Percentiles rank a stretch among this genome's conserved stretches.
phyloP scores from a whole-genome alignment of 2,113 vertebrate species.

The Catharus bicknelli region DNA sequence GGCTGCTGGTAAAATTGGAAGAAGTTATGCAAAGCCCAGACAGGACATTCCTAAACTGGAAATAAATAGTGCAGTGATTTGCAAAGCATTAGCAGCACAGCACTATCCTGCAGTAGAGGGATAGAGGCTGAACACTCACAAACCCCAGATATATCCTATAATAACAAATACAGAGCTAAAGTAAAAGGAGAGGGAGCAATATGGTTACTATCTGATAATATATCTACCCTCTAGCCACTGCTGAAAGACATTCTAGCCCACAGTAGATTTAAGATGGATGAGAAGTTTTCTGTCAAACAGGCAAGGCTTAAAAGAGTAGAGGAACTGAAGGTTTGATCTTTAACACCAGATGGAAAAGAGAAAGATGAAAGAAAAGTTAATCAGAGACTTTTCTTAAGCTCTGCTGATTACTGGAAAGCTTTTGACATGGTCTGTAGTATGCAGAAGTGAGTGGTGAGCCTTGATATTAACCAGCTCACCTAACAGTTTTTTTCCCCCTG shows the following conservation, averaged over 20 bases:
- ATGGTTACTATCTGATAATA: slow-evolving; percentile 49
- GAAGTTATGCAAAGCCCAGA: not conserved
- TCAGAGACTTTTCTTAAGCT: slow-evolving; percentile 70
- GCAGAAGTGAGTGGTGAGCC: slow-evolving; percentile 59
- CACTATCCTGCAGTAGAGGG: not conserved
- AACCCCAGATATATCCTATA: slow-evolving; percentile 10
- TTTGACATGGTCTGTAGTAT: slow-evolving; percentile 61
- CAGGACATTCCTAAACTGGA: not conserved
- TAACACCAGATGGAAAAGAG: slow-evolving; percentile 66
- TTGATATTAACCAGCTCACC: slow-evolving; percentile 69
- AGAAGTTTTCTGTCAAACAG: slow-evolving; percentile 68
- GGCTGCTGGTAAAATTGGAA: not conserved
- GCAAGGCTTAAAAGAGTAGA: slow-evolving; percentile 56
- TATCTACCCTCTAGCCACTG: slow-evolving; percentile 47
- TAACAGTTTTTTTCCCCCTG: not conserved
- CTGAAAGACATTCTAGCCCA: slow-evolving; percentile 52
- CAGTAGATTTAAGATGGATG: slow-evolving; percentile 64
- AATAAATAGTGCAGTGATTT: slow-evolving; percentile 6
- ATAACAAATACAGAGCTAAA: slow-evolving; percentile 47
- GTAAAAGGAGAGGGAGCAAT: slow-evolving; percentile 38
- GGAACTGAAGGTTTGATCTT: slow-evolving; percentile 67
- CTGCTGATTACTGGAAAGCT: slow-evolving; percentile 67
- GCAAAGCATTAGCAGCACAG: not conserved
- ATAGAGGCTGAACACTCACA: not conserved
- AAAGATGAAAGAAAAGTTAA: slow-evolving; percentile 72